A percentile compares a stretch with the other conserved stretches of the same genome.
phyloP scores from a whole-genome alignment of 2,888 invertebrate species.

The Eristalis pertinax region DNA sequence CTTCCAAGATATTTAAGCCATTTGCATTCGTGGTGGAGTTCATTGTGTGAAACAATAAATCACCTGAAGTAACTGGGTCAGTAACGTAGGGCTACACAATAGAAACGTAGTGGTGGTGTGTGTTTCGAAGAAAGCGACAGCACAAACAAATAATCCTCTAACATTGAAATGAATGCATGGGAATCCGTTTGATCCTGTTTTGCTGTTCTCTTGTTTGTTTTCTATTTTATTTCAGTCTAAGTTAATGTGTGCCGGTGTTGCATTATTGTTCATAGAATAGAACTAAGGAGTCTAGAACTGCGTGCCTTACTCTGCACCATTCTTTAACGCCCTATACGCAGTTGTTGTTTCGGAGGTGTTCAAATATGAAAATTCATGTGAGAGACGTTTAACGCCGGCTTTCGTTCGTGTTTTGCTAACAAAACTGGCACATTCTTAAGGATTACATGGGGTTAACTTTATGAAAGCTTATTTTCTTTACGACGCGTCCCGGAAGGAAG shows the following conservation, averaged over 20 bases:
- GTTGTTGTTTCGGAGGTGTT: conserved; percentile 13
- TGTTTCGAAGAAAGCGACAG: conserved; percentile 29
- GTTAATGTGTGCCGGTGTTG: conserved; percentile 42
- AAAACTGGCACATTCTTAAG: not conserved
- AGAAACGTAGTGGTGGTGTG: conserved; percentile 47
- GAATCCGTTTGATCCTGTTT: conserved; percentile 50
- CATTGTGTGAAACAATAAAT: conserved; percentile 73
- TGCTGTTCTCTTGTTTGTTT: conserved; percentile 5
- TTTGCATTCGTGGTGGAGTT: conserved; percentile 54
- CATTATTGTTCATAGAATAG: not conserved
- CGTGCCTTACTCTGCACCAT: conserved; percentile 16
- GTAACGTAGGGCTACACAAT: conserved; percentile 44
- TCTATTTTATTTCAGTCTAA: conserved; percentile 7
- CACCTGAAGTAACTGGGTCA: conserved; percentile 66
- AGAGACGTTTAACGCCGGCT: conserved; percentile 21
- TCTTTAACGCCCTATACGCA: not conserved
- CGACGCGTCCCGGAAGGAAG: not conserved
- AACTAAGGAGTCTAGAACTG: conserved; percentile 28
- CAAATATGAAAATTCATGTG: conserved; percentile 14
- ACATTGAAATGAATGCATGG: conserved; percentile 65
- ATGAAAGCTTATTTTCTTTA: not conserved
- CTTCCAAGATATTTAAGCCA: conserved; percentile 56
- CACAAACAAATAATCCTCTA: conserved; percentile 61
- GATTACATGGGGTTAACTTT: not conserved
- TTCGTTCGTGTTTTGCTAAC: conserved; percentile 43